Conservation (phyloP, 2,888 invertebrate species). For the Physocephala rufipes region DNA sequence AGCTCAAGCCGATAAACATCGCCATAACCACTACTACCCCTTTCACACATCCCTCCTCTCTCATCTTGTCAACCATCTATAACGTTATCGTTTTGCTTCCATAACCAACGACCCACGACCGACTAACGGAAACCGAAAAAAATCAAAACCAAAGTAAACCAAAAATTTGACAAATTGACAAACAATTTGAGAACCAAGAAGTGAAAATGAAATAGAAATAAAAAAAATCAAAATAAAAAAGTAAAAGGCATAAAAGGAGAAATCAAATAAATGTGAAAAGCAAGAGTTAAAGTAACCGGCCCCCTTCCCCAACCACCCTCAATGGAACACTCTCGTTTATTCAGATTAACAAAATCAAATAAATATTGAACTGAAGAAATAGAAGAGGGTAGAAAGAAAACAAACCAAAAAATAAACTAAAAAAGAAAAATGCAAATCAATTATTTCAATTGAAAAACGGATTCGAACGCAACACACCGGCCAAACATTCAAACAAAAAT, state of each 20-base stretch:
- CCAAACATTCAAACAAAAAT: neutral
- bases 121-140: neutral
- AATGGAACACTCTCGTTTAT: no score
- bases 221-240: no score
- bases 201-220: no score
- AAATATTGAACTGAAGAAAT: neutral
- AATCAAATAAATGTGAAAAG: neutral
- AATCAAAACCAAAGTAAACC: conserved; percentile 9
- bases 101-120: neutral
- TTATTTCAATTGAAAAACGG: conserved; percentile 58
- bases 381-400: no score
- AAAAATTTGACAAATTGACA: conserved; percentile 35
- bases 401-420: conserved; percentile 23
- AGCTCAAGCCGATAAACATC: conserved; percentile 47
- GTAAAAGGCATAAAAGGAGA: neutral
- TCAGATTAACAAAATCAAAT: neutral
- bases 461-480: conserved; percentile 16
- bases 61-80: neutral
- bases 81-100: no score
- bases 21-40: no score
- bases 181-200: neutral
- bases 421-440: conserved; percentile 58
- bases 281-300: no score
- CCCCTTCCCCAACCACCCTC: no score
- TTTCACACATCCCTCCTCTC: neutral